Evolutionary conservation across 2,113 vertebrate species (phyloP).

Genomic region (Chamaea fasciata): DNA sequence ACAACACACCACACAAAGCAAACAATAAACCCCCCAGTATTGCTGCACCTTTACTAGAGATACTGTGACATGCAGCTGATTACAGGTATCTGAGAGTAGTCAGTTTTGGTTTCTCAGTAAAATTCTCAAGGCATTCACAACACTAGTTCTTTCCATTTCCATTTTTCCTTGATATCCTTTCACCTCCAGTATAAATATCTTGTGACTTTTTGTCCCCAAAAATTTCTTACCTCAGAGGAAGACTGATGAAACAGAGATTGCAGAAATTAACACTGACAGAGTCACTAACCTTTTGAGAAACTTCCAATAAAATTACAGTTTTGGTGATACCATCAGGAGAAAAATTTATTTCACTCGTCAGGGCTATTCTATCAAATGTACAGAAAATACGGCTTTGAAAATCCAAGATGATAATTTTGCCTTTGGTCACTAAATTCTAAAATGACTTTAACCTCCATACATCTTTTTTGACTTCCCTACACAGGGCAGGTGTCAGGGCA

Average conservation of each 20-base stretch:
- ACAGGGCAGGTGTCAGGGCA: not conserved
- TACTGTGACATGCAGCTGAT: not conserved
- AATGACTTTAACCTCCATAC: not conserved
- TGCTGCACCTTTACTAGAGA: not conserved
- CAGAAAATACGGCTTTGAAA: not conserved
- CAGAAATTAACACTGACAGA: constrained; percentile 12
- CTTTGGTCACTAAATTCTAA: constrained; percentile 26
- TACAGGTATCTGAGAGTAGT: not conserved
- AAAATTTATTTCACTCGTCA: not conserved
- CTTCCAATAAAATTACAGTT: not conserved
- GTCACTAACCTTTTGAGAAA: not conserved
- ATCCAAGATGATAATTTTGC: constrained; percentile 26
- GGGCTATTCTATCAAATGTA: not conserved
- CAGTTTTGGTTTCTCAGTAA: not conserved
- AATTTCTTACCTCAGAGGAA: not conserved
- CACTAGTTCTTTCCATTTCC: not conserved
- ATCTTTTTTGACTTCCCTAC: constrained; percentile 7
- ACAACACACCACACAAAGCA: no score
- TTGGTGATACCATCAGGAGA: not conserved
- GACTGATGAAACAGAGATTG: not conserved
- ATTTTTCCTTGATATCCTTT: not conserved
- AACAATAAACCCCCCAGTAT: not conserved
- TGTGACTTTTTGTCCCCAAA: not conserved
- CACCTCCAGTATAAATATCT: not conserved
- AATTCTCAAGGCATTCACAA: not conserved